These are phyloP conservation scores for Gallirallus australis DNA, from an alignment of 2,797 vertebrate species.

Conservation along the genomic window DNA sequence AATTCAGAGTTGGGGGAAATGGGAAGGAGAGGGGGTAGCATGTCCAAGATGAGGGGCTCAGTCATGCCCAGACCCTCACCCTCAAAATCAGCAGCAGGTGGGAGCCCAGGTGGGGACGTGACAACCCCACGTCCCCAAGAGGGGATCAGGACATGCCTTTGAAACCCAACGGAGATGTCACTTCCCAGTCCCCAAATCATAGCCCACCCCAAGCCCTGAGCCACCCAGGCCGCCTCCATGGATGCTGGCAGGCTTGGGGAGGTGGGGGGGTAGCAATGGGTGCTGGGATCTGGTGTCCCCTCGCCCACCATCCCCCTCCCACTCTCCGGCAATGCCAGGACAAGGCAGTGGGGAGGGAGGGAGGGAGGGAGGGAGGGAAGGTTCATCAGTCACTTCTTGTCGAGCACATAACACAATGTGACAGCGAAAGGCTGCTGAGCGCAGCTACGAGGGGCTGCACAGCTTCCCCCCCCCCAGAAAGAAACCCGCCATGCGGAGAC, in stretches of 20 bases:
- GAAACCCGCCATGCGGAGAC: neutral
- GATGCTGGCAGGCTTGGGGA: neutral
- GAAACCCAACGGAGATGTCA: neutral
- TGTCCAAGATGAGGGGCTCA: neutral
- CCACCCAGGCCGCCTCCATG: rapidly evolving
- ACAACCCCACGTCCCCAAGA: neutral
- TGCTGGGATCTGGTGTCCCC: neutral
- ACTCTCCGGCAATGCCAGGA: rapidly evolving
- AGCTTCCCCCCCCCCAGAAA: neutral
- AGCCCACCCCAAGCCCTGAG: neutral
- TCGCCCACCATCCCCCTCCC: rapidly evolving
- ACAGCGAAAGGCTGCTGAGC: slow-evolving; percentile 31
- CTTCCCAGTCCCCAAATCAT: neutral
- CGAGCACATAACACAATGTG: neutral
- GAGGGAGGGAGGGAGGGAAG: neutral
- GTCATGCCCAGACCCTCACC: rapidly evolving
- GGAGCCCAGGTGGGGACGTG: neutral
- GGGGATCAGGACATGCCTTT: neutral
- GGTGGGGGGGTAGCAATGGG: neutral
- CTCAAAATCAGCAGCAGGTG: neutral
- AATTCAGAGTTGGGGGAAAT: slow-evolving; percentile 2
- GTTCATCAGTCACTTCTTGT: neutral
- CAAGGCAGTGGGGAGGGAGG: neutral
- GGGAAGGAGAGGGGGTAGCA: too few relatives aligned
- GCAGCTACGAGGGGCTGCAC: neutral